Percentiles rank a stretch among this genome's conserved stretches.
Conservation (phyloP, 2,113 vertebrate species). For the Stercorarius parasiticus region DNA sequence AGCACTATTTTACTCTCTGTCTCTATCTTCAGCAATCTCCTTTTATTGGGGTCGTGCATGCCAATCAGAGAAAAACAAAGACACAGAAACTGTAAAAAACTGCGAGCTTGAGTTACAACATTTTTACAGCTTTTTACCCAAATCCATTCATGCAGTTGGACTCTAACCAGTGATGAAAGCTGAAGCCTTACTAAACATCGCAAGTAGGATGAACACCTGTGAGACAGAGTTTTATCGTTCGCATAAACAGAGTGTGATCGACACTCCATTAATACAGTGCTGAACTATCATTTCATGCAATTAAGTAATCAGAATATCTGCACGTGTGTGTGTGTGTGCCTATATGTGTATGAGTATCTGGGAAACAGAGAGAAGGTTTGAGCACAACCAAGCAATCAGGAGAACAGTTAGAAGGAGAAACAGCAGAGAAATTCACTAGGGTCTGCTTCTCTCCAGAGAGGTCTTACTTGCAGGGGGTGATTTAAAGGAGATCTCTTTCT, state of each 20-base stretch:
- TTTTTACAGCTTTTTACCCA: background rate
- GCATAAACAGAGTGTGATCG: background rate
- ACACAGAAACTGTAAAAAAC: background rate
- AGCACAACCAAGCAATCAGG: background rate
- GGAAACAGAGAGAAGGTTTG: background rate
- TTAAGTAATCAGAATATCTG: background rate
- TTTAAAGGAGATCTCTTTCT: conserved; percentile 16
- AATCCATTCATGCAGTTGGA: background rate
- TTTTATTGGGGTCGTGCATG: background rate
- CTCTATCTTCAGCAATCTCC: background rate
- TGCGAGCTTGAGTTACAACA: background rate
- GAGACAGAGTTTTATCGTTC: background rate
- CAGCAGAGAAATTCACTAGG: background rate
- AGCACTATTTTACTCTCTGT: background rate
- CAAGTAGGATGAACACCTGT: background rate
- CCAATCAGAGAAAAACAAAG: background rate
- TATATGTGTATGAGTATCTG: background rate
- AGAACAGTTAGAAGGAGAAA: background rate
- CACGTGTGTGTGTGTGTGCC: rapidly evolving
- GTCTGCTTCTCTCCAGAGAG: background rate
- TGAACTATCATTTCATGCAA: background rate
- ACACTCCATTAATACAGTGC: background rate
- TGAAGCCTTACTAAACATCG: background rate
- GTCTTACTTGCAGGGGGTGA: background rate
- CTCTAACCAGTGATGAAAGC: background rate